Evolutionary conservation across 2,888 invertebrate species (phyloP), one percentile per base, ranked within the genome.

Genomic region (Xylocampa areola): DNA sequence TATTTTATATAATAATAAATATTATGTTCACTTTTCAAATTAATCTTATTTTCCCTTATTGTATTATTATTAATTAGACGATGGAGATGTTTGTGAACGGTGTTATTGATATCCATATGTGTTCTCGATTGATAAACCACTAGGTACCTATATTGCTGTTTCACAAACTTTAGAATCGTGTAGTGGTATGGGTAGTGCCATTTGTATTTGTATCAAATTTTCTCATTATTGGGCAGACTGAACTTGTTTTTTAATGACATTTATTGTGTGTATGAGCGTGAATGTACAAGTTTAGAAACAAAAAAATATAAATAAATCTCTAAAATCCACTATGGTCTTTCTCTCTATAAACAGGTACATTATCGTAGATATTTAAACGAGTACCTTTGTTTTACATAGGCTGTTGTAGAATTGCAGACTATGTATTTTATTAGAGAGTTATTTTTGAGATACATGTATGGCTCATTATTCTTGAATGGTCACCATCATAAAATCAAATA

Each of bases 251-350:
- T 70, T 78, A 79, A 79, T 80, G 79, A 81, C 80, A 80, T 85
- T 85, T 85, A 85, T 78, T 89, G 89, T 91, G 92, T 93, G 92
- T 91, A 89, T 90, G 90, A 91, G 92, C 87, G 90, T 92, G 92
- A 90, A 91, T 94, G 92, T 93, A 91, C 85, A 90, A 90, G 89
- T 92, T 92, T 93, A 92, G 92, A 90, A 82, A n/a, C n/a, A n/a
- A n/a, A 84, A 88, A 90, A 90, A 88, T 88, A 85, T 80, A 85
- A 82, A 83, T 82, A 84, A 84, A 86, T 80, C 47, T 84, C 82
- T 77, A 62, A 85, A 79, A 78, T 73, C 51, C 49, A 60, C 21
- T 10, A 1, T 69, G 41, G 10, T 41, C 55, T 72, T 65, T 59
- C 13, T 44, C 27, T 45, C 5, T 11, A 41, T n/a, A n/a, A n/a